Evolutionary conservation across 2,797 vertebrate species (phyloP).

Genomic region (Aselliscus stoliczkanus): DNA sequence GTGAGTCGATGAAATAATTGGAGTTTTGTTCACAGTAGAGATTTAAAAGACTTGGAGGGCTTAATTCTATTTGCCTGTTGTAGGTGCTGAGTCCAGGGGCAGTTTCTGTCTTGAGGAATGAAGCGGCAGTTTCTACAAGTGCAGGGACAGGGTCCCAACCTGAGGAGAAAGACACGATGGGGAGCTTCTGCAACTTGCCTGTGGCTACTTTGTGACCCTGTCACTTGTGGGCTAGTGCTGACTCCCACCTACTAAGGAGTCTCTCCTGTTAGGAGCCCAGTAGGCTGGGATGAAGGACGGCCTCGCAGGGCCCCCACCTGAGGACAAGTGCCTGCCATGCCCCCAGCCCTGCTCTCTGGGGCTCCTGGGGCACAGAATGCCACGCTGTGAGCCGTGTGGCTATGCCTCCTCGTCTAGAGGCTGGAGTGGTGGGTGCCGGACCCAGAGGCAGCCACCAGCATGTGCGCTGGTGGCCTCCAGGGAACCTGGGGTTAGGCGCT

Average conservation of each 20-base stretch:
- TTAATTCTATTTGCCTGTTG: background rate
- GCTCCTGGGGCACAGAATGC: background rate
- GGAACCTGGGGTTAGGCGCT: accelerated
- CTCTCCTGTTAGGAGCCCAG: accelerated
- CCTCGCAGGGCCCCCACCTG: accelerated
- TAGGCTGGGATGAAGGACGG: background rate
- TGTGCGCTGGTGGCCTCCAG: accelerated
- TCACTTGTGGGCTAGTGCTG: background rate
- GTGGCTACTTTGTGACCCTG: background rate
- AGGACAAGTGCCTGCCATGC: too few relatives aligned
- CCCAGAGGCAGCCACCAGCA: background rate
- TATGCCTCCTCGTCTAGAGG: too few relatives aligned
- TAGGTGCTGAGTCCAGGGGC: background rate
- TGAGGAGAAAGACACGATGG: background rate
- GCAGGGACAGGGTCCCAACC: background rate
- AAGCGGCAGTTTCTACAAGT: background rate
- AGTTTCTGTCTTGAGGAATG: background rate
- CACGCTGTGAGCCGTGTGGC: accelerated
- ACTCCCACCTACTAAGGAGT: background rate
- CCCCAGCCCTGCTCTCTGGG: background rate
- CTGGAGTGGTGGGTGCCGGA: background rate
- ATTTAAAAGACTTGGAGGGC: background rate
- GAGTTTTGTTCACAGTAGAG: background rate
- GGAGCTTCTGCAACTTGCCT: background rate
- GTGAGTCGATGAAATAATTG: background rate